Conservation (phyloP, 1,140 invertebrate species). For the Plectus sambesii region DNA sequence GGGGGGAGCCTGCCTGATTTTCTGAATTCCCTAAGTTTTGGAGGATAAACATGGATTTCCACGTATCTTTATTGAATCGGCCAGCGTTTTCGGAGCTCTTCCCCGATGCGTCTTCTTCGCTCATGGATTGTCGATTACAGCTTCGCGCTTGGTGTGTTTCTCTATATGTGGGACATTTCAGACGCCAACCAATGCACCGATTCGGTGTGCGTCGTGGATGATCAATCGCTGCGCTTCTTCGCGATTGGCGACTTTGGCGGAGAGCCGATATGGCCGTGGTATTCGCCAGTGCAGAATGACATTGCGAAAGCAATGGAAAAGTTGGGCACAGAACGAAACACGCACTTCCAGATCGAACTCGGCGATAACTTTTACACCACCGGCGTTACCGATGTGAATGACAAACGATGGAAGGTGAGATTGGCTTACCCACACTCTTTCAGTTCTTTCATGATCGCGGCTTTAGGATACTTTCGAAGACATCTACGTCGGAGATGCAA, state of each 20-base stretch:
- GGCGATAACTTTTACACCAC: background rate
- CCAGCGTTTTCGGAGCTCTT: no score
- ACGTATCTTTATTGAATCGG: no score
- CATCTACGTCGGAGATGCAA: conserved; percentile 38
- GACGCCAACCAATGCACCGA: no score
- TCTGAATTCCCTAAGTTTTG: no score
- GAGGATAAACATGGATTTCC: no score
- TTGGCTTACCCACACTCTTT: background rate
- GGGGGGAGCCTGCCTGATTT: no score
- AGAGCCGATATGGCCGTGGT: background rate
- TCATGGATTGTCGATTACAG: no score
- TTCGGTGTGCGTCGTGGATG: background rate
- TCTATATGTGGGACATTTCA: no score
- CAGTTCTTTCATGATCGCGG: background rate
- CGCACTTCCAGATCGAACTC: background rate
- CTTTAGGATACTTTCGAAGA: conserved; percentile 46
- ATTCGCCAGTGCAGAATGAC: background rate
- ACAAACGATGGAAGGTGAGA: background rate
- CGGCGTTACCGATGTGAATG: background rate
- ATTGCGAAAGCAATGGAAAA: background rate
- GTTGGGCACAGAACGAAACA: background rate
- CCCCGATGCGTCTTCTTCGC: no score
- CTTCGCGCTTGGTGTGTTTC: no score
- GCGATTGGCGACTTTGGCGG: background rate
- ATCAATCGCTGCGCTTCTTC: background rate